A percentile compares a stretch with the other conserved stretches of the same genome.
Evolutionary conservation across 1,140 invertebrate genomes (phyloP).

Genomic region (Hermatobates lingyangjiaoensis): DNA sequence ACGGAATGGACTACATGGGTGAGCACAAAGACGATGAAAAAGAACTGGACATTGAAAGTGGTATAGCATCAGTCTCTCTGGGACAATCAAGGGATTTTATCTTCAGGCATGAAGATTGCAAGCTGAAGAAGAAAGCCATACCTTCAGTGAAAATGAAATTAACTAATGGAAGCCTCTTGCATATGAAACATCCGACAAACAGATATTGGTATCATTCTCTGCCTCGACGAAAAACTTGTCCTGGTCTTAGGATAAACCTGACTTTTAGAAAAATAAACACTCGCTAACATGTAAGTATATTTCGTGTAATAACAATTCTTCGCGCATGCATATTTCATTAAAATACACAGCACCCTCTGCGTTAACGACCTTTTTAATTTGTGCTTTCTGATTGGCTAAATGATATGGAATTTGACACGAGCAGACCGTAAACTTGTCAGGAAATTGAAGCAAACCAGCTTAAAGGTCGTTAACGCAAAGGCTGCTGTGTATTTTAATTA

Average conservation of each 20-base stretch:
- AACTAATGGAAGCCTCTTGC: constrained; percentile 40
- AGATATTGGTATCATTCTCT: constrained; percentile 49
- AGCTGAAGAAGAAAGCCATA: constrained; percentile 22
- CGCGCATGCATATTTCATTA: too few species aligned
- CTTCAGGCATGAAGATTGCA: constrained; percentile 36
- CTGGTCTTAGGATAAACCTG: constrained; percentile 40
- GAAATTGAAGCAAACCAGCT: too few species aligned
- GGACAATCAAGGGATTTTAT: constrained; percentile 44
- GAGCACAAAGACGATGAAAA: constrained; percentile 51
- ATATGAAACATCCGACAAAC: constrained; percentile 58
- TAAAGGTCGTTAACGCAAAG: too few species aligned
- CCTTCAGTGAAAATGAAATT: constrained; percentile 33
- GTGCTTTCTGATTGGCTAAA: too few species aligned
- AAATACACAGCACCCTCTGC: too few species aligned
- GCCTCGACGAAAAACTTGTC: constrained; percentile 33
- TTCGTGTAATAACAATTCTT: too few species aligned
- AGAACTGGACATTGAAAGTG: constrained; percentile 35
- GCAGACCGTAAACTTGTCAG: too few species aligned
- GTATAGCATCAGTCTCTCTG: constrained; percentile 48
- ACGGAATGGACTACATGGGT: constrained; percentile 48
- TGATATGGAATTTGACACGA: too few species aligned
- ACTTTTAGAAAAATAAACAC: constrained; percentile 41
- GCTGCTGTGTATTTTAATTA: too few species aligned
- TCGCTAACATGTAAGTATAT: too few species aligned
- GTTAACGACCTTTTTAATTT: too few species aligned